Base-by-base conservation (phyloP, 2,113 vertebrate species). In the Sminthopsis crassicaudata region DNA sequence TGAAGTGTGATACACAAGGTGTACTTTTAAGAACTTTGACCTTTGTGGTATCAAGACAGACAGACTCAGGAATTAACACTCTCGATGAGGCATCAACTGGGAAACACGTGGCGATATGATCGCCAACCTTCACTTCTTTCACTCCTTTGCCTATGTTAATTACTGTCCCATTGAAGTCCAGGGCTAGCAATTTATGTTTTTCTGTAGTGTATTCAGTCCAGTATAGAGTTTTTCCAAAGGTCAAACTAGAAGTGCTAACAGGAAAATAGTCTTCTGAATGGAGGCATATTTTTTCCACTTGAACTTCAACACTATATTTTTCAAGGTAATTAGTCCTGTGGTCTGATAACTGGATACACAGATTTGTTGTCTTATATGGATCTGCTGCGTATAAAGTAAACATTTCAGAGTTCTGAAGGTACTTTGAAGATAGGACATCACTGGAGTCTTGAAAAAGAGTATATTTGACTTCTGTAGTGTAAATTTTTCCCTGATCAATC, bases 191-290 rank as follows among this genome's bases (percentile, higher is more conserved):
- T 2, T 97, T 91, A 25, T 99, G 98, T 90, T 97, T 98, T 24
- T 98, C 98, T 67, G 94, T 95, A 1, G 96, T 76, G 30, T 98
- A 96, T 30, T 98, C 98, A 96, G 97, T 98, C 99, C 99, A 99
- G 23, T 99, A 99, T 16, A 99, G 76, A 0, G 98, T 98, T 53
- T 98, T 98, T 8, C 99, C 98, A 95, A 98, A 99, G 88, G 55
- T 97, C n/a, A 98, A 91, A 92, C 99, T 99, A 27, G 99, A 99
- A 93, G 98, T 50, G 91, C 98, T 99, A 94, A 99, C 96, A 53
- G 99, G 99, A 97, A 99, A 99, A 97, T 99, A 99, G 97, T 99
- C 99, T 84, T 84, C 67, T 3, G 99, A 99, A 97, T 99, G 99
- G 50, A 99, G 94, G 93, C 99, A 99, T 48, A 99, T 96, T 96